phyloP scores from a whole-genome alignment of 2,888 invertebrate genomes.

The Adelphocoris suturalis region DNA sequence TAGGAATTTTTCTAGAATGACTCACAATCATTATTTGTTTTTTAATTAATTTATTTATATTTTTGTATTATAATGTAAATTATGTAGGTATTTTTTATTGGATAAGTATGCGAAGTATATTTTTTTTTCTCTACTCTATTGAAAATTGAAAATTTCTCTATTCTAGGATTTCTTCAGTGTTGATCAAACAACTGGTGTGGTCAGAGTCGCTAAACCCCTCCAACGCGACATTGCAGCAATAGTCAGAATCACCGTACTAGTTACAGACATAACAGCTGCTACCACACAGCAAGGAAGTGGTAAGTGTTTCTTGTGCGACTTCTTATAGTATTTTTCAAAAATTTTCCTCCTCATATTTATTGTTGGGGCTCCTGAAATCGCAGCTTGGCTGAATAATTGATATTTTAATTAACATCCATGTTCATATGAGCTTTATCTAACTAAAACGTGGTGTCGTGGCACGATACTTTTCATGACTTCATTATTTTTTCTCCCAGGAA shows the following conservation, averaged over 20 bases:
- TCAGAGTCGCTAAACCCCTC: slow-evolving; percentile 83
- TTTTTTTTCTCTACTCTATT: not conserved
- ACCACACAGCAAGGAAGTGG: slow-evolving; percentile 89
- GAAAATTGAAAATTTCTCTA: too few relatives aligned
- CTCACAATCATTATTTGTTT: too few relatives aligned
- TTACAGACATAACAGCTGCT: slow-evolving; percentile 90
- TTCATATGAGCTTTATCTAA: slow-evolving; percentile 75
- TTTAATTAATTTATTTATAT: too few relatives aligned
- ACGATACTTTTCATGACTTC: not conserved
- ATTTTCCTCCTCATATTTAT: too few relatives aligned
- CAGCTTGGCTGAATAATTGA: not conserved
- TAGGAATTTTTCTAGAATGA: too few relatives aligned
- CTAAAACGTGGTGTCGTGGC: not conserved
- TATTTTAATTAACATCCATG: too few relatives aligned
- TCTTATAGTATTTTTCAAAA: not conserved
- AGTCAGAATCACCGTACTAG: slow-evolving; percentile 88
- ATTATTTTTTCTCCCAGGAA: slow-evolving; percentile 80
- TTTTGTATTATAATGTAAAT: too few relatives aligned
- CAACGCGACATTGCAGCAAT: slow-evolving; percentile 86
- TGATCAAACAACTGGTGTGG: slow-evolving; percentile 81
- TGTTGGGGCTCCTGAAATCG: too few relatives aligned
- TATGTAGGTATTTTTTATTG: too few relatives aligned
- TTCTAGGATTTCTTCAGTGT: slow-evolving; percentile 84
- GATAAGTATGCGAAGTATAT: too few relatives aligned
- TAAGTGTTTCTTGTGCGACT: slow-evolving; percentile 77